Evolutionary conservation across 2,888 invertebrate genomes (phyloP), one percentile per base, ranked within the genome.

Genomic region (Morpho helenor): DNA sequence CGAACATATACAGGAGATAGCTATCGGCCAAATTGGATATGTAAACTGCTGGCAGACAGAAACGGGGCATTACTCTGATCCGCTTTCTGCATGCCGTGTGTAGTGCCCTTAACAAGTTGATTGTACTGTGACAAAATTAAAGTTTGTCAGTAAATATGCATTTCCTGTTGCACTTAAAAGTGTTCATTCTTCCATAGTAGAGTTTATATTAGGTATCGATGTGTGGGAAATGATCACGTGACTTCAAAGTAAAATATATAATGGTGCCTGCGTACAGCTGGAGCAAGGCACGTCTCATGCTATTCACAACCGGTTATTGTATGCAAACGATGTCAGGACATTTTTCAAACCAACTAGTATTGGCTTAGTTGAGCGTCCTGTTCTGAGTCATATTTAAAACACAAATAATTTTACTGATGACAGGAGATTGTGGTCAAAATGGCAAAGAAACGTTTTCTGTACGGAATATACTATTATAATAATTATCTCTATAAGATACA

Each of bases 221-320:
- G 77, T 80, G 79, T 74, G 79, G 79, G 79, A 83, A 80, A 79
- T 74, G 66, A 74, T 78, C 78, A 81, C 77, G 79, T 80, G 80
- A 82, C 76, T 72, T 66, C 45, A 69, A 78, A 80, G 73, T 74
- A 73, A 77, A 81, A 77, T 70, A 68, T 68, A 67, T 69, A 69
- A 16, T 16, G 31, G 73, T 70, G 71, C 65, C 61, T 46, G 59
- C 68, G 67, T 71, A 66, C 60, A 67, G 66, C 68, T 70, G 66
- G 63, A 68, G 68, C 72, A 67, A 62, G 71, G 67, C 75, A 76
- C 79, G 78, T 79, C 69, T 73, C 68, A 61, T 62, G 73, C 75
- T 74, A 72, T 77, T 77, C 79, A 74, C 77, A 79, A 77, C 80
- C 80, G 84, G 81, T 82, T 81, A 87, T 86, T 88, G 85, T 87